phyloP scores from a whole-genome alignment of 2,113 vertebrate species.

The human region GRCh38 chr14:94373001-94373500 shows the following conservation, averaged over 20 bases:
- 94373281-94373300: neutral
- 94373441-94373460: accelerated
- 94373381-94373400: neutral
- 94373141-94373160: neutral
- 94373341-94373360: neutral
- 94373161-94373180: neutral
- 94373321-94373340: neutral
- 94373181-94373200: too few relatives aligned
- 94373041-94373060: neutral
- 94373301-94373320: neutral
- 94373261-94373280: accelerated
- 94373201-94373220: too few relatives aligned
- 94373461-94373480: neutral
- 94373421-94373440: neutral
- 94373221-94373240: neutral
- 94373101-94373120: too few relatives aligned
- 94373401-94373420: neutral
- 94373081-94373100: neutral
- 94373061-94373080: neutral
- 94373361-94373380: neutral
- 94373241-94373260: neutral
- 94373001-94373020: too few relatives aligned
- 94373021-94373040: neutral
- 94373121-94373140: accelerated
- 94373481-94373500: neutral